These are phyloP conservation scores for Montipora capitata DNA, from an alignment of 92 coral and sea anemone species.

Conservation along the genomic window DNA sequence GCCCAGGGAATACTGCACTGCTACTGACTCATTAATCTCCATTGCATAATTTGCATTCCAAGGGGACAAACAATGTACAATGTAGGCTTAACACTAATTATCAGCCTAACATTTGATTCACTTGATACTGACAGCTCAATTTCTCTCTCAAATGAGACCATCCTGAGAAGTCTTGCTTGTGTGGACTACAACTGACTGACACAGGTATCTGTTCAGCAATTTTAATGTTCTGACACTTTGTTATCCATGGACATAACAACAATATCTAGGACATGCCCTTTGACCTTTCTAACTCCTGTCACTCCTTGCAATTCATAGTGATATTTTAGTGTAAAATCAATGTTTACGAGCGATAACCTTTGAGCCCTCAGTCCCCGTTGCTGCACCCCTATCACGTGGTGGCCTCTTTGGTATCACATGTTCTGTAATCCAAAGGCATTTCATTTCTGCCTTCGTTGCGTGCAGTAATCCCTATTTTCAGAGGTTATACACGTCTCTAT, in stretches of 20 bases:
- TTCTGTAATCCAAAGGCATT: too few species aligned
- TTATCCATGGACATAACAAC: slow-evolving; percentile 50
- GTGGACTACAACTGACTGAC: slow-evolving; percentile 49
- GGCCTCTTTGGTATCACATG: too few species aligned
- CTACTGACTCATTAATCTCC: slow-evolving; percentile 46
- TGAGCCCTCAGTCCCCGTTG: too few species aligned
- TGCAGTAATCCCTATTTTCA: too few species aligned
- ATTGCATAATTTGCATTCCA: slow-evolving; percentile 24
- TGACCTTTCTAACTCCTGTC: slow-evolving; percentile 42
- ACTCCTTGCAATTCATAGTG: slow-evolving; percentile 46
- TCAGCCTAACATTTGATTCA: slow-evolving; percentile 31
- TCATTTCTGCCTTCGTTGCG: too few species aligned
- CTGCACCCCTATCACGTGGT: too few species aligned
- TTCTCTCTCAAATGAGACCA: slow-evolving; percentile 51
- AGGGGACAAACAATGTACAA: slow-evolving; percentile 30
- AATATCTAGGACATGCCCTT: slow-evolving; percentile 47
- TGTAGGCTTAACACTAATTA: slow-evolving; percentile 55
- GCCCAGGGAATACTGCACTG: slow-evolving; percentile 58
- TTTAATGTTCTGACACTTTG: slow-evolving; percentile 18
- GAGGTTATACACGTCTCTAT: too few species aligned
- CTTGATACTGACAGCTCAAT: slow-evolving; percentile 2
- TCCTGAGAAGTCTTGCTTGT: slow-evolving; percentile 13
- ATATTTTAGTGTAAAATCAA: slow-evolving; percentile 14
- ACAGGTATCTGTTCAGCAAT: slow-evolving; percentile 32
- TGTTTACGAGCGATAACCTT: slow-evolving; percentile 64